These are phyloP conservation scores for Pristionchus mayeri DNA, from an alignment of 2,888 invertebrate genomes.

Conservation along the genomic window DNA sequence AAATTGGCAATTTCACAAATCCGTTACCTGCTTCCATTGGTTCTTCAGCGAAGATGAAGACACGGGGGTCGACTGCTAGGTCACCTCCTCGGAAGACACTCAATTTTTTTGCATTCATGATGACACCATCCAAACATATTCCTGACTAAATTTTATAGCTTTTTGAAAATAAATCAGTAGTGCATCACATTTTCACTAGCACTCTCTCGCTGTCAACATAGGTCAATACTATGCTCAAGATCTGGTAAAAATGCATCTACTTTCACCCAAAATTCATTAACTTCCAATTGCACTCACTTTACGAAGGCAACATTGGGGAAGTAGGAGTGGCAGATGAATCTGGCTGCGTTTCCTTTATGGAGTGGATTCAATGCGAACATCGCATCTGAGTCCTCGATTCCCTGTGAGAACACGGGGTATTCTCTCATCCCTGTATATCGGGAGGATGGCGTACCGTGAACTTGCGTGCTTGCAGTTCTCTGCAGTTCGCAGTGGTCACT, in stretches of 20 bases:
- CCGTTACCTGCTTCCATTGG: conserved; percentile 11
- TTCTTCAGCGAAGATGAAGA: background rate
- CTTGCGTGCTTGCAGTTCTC: background rate
- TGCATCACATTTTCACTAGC: too few species aligned
- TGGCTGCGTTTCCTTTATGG: background rate
- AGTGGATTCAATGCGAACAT: background rate
- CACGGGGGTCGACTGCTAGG: background rate
- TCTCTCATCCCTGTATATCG: too few species aligned
- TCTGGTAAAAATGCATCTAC: too few species aligned
- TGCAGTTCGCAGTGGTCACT: background rate
- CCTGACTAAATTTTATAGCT: too few species aligned
- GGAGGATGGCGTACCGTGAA: background rate
- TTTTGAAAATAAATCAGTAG: too few species aligned
- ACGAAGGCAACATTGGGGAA: background rate
- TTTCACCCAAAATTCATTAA: too few species aligned
- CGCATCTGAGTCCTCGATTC: background rate
- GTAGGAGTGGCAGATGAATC: conserved; percentile 11
- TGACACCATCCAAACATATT: too few species aligned
- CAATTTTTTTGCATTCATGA: too few species aligned
- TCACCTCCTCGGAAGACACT: background rate
- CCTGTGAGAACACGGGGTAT: background rate
- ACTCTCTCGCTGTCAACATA: too few species aligned
- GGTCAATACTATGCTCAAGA: too few species aligned
- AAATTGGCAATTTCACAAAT: too few species aligned
- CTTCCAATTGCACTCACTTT: background rate